A percentile compares a stretch with the other conserved stretches of the same genome.
Conservation (phyloP, 2,888 invertebrate species). For the Arrhopalites spinosus region DNA sequence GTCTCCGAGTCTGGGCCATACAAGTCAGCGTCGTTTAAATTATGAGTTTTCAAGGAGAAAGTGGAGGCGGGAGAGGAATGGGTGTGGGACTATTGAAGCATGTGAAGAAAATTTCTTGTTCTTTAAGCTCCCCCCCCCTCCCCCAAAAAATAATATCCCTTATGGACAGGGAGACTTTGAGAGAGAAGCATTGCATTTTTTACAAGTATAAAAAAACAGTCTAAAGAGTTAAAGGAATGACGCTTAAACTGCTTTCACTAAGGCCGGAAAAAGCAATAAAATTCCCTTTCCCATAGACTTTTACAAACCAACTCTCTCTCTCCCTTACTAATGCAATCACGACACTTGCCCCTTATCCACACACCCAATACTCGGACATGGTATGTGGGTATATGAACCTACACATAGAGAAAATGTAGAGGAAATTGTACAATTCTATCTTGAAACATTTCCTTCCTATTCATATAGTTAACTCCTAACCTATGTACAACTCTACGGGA, state of each 20-base stretch:
- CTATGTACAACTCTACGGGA: no score
- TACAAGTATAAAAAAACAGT: not conserved
- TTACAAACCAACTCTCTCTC: not conserved
- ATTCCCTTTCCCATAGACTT: conserved; percentile 13
- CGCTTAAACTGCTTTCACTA: conserved; percentile 19
- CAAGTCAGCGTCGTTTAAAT: conserved; percentile 24
- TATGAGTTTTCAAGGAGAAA: conserved; percentile 10
- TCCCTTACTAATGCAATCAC: conserved; percentile 19
- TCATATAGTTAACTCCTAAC: no score
- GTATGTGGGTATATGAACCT: not conserved
- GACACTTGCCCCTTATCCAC: not conserved
- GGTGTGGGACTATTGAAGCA: not conserved
- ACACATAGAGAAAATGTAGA: not conserved
- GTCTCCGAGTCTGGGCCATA: conserved; percentile 11
- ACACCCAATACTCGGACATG: no score
- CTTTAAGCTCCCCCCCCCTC: not conserved
- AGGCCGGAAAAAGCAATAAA: conserved; percentile 30
- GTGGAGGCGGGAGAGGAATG: not conserved
- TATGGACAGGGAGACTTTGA: not conserved
- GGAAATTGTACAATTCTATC: not conserved
- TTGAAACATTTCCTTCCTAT: no score
- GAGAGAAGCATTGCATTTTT: not conserved
- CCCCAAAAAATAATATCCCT: not conserved
- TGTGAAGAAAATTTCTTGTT: not conserved
- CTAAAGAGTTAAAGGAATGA: conserved; percentile 3